Conservation (phyloP, 2,888 invertebrate species). For the Melinaea marsaeus region DNA sequence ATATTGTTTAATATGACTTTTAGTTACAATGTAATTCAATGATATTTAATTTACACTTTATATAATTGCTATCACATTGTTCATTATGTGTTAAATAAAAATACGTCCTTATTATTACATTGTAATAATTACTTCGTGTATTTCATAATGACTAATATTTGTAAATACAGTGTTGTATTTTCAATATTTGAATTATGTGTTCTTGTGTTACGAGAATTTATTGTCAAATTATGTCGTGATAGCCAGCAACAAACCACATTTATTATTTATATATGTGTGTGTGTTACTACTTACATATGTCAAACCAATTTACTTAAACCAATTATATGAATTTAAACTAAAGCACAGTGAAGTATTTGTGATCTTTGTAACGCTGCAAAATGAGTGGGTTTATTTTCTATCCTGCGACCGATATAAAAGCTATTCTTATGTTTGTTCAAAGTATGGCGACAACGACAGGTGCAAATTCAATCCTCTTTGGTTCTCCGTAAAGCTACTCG, state of each 20-base stretch:
- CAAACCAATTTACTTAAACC: no score
- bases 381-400: conserved; percentile 3
- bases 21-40: conserved; percentile 12
- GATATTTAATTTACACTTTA: conserved; percentile 16
- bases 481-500: conserved; percentile 60
- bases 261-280: no score
- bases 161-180: background rate
- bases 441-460: conserved; percentile 56
- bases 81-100: conserved; percentile 14
- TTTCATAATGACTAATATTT: background rate
- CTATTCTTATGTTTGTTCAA: conserved; percentile 24
- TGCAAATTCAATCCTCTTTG: conserved; percentile 68
- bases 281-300: no score
- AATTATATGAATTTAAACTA: no score
- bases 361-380: background rate
- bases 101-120: conserved; percentile 9
- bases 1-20: conserved; percentile 17
- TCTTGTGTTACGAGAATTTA: background rate
- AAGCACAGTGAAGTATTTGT: no score
- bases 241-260: no score
- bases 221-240: no score
- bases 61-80: conserved; percentile 15
- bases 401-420: conserved; percentile 21
- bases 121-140: conserved; percentile 2
- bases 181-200: background rate